Conservation (phyloP, 2,888 invertebrate genomes). For the Philereme transversata region DNA sequence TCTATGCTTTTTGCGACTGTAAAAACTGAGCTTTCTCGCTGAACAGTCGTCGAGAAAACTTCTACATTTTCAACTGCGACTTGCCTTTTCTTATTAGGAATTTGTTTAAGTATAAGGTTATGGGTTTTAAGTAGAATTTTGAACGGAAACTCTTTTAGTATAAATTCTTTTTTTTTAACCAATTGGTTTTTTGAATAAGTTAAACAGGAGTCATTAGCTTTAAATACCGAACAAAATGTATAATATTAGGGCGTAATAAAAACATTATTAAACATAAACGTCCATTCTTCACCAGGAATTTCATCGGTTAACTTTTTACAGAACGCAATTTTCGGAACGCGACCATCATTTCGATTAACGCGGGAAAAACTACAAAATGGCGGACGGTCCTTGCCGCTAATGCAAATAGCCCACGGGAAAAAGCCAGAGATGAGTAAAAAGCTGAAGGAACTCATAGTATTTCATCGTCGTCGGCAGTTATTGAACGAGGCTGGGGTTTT, state of each 20-base stretch:
- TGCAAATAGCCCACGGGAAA: conserved; percentile 78
- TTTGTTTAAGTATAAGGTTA: conserved; percentile 1
- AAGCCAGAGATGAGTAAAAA: conserved; percentile 67
- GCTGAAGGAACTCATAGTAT: conserved; percentile 79
- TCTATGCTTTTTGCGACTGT: conserved; percentile 34
- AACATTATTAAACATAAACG: conserved; percentile 67
- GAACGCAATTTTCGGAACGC: conserved; percentile 69
- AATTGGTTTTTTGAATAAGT: no score
- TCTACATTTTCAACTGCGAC: conserved; percentile 13
- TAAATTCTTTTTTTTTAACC: no score
- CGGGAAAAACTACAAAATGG: conserved; percentile 75
- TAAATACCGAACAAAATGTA: conserved; percentile 51
- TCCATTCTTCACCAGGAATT: conserved; percentile 69
- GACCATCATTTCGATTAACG: conserved; percentile 60
- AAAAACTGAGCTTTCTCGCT: conserved; percentile 36
- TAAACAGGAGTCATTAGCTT: background rate
- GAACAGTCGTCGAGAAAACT: conserved; percentile 23
- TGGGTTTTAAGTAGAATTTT: no score
- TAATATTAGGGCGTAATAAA: conserved; percentile 52
- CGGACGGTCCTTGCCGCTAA: conserved; percentile 53
- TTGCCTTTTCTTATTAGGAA: conserved; percentile 7
- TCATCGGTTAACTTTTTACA: conserved; percentile 66
- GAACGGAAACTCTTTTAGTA: no score
- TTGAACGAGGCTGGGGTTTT: conserved; percentile 76
- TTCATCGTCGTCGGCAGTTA: conserved; percentile 79